Evolutionary conservation across 2,797 vertebrate species (phyloP), one percentile per base, ranked within the genome.

Genomic region (Euphonia xanthogaster): DNA sequence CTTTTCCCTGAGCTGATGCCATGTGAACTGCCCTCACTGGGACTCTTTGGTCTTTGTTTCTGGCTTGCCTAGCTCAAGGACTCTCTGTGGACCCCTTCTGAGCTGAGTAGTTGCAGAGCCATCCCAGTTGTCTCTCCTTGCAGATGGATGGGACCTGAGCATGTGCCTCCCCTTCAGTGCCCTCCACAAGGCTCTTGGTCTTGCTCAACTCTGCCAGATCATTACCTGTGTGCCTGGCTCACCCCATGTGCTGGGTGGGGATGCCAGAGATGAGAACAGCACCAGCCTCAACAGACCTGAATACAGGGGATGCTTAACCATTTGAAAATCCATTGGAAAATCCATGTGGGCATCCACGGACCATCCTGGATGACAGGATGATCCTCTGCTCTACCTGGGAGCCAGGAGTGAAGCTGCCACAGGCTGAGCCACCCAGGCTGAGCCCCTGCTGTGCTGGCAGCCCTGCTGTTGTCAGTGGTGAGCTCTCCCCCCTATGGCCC

Each of bases 11-110:
- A 48, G 14, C 33, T 73, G 53, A 54, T 77, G 25, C 37, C 19
- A 20, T 0, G 0, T 35, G 12, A n/a, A 15, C 12, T 54, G 39
- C 20, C n/a, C 57, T 74, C 1, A 0, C 57, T 44, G 39, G 20
- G 12, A 53, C 16, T 16, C 40, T 77, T 76, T 2, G 3, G 40
- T 71, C 74, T 71, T 62, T 51, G 10, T 67, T 68, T 84, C 65
- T 77, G 33, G 6, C 40, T 93, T 63, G 31, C 31, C 42, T 44
- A 70, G 20, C 40, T 76, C 60, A 44, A 80, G 24, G 24, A 66
- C 10, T 53, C 40, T 22, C 12, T 44, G 8, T 23, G 37, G 15
- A 48, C 2, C 18, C 19, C 23, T 76, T 78, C 61, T 39, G 47
- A 50, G 40, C 37, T 61, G 70, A 12, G 13, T 35, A 62, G n/a